Evolutionary conservation across 1,140 invertebrate genomes (phyloP).

Genomic region (Penaeus chinensis): DNA sequence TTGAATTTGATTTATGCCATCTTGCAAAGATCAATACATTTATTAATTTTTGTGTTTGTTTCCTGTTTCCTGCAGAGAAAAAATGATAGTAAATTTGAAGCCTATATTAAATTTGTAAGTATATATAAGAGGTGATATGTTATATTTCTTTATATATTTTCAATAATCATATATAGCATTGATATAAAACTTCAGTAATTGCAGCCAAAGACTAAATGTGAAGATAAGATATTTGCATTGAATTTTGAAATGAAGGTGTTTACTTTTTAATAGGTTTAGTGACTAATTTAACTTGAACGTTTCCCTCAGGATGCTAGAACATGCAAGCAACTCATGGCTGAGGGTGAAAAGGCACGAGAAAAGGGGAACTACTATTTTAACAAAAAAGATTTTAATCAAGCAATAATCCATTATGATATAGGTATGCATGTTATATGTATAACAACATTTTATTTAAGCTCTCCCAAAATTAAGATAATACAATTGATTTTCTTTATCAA

Average conservation of each 20-base stretch:
- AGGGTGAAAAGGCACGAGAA: not conserved
- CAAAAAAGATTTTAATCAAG: conserved; percentile 10
- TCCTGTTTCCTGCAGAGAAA: conserved; percentile 16
- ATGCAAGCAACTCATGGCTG: conserved; percentile 4
- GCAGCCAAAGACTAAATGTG: too few species aligned
- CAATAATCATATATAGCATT: not conserved
- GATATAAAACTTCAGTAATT: not conserved
- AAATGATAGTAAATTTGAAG: conserved; percentile 1
- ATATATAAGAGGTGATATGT: not conserved
- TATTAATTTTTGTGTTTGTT: not conserved
- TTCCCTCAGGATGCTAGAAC: not conserved
- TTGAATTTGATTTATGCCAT: not conserved
- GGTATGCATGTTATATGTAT: conserved; percentile 10
- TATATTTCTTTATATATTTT: not conserved
- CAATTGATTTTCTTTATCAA: too few species aligned
- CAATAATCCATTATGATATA: conserved; percentile 33
- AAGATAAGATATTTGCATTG: too few species aligned
- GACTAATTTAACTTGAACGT: not conserved
- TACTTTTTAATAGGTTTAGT: too few species aligned
- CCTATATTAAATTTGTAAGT: conserved; percentile 25
- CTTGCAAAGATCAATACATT: not conserved
- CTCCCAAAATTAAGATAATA: too few species aligned
- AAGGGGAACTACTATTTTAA: conserved; percentile 36
- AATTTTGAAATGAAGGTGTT: too few species aligned
- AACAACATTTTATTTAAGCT: not conserved